Conservation (phyloP, 2,797 vertebrate species). For the Gambusia yucatana region DNA sequence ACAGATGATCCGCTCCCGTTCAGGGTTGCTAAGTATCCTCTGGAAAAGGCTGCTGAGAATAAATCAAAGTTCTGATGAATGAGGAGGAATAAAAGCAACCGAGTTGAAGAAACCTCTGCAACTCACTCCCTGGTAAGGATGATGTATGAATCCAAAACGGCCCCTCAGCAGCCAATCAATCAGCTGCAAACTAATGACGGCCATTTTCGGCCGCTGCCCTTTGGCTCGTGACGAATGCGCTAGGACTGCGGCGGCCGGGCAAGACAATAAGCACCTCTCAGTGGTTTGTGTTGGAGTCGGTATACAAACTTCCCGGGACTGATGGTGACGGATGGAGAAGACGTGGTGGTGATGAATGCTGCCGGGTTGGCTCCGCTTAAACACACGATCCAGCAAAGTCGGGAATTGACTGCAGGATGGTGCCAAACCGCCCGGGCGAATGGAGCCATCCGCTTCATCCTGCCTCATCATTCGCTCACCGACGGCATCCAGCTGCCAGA, state of each 20-base stretch:
- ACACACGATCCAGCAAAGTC: slow-evolving; percentile 57
- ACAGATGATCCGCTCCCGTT: no score
- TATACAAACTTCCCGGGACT: slow-evolving; percentile 39
- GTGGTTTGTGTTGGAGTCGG: slow-evolving; percentile 33
- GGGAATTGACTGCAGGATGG: slow-evolving; percentile 56
- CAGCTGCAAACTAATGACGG: slow-evolving; percentile 61
- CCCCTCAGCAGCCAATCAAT: slow-evolving; percentile 70
- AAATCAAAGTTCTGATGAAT: slow-evolving; percentile 10
- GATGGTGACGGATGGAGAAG: slow-evolving; percentile 64
- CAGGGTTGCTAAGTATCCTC: no score
- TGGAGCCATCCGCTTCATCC: slow-evolving; percentile 42
- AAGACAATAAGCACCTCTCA: slow-evolving; percentile 62
- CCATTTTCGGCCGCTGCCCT: slow-evolving; percentile 55
- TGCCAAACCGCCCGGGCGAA: slow-evolving; percentile 50
- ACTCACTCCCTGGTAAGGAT: slow-evolving; percentile 47
- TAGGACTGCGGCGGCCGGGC: slow-evolving; percentile 22
- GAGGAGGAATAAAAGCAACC: slow-evolving; percentile 31
- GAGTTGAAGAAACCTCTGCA: slow-evolving; percentile 13
- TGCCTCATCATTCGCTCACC: slow-evolving; percentile 43
- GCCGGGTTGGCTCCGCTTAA: slow-evolving; percentile 50
- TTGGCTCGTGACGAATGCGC: slow-evolving; percentile 66
- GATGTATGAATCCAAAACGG: slow-evolving; percentile 63
- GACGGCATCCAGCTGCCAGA: slow-evolving; percentile 24
- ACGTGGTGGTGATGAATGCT: slow-evolving; percentile 56
- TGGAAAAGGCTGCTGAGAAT: not conserved